Percentiles rank a stretch among this genome's conserved stretches.
Evolutionary conservation across 2,888 invertebrate genomes (phyloP).

Genomic region (Ecliptopera silaceata): DNA sequence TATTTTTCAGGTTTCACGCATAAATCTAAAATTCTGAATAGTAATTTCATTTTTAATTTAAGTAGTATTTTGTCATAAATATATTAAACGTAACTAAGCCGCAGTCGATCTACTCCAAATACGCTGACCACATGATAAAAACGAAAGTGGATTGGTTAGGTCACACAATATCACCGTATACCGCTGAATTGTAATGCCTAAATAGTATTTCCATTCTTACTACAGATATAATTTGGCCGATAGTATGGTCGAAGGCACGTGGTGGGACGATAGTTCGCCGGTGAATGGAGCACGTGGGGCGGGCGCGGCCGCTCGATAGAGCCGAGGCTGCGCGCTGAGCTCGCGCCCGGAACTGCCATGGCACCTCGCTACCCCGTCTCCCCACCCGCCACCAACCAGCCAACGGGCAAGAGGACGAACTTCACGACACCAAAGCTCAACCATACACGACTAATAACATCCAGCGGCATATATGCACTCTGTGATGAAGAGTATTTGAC

Average conservation of each 20-base stretch:
- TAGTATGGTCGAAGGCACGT: slow-evolving; percentile 51
- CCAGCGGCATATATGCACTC: slow-evolving; percentile 33
- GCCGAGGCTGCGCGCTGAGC: slow-evolving; percentile 71
- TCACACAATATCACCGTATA: not conserved
- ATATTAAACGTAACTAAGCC: not conserved
- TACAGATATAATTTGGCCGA: slow-evolving; percentile 34
- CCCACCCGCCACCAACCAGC: slow-evolving; percentile 22
- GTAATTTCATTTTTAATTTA: too few species aligned
- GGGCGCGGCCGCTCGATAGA: slow-evolving; percentile 72
- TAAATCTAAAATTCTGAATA: not conserved
- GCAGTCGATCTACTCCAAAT: slow-evolving; percentile 1
- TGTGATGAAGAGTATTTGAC: slow-evolving; percentile 37
- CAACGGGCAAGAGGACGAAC: slow-evolving; percentile 24
- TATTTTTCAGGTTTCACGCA: slow-evolving; percentile 19
- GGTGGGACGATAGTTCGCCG: slow-evolving; percentile 45
- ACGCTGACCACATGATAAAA: slow-evolving; percentile 7
- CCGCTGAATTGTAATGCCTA: slow-evolving; percentile 13
- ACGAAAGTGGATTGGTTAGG: slow-evolving; percentile 11
- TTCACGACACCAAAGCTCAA: slow-evolving; percentile 35
- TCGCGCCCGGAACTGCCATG: slow-evolving; percentile 50
- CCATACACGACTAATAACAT: slow-evolving; percentile 30
- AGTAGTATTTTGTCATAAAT: not conserved
- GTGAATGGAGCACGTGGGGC: slow-evolving; percentile 69
- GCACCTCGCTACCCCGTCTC: slow-evolving; percentile 36
- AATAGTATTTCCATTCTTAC: slow-evolving; percentile 48